Percentiles rank a stretch among this genome's conserved stretches.
Conservation (phyloP, 2,888 invertebrate species). For the Danaus chrysippus region DNA sequence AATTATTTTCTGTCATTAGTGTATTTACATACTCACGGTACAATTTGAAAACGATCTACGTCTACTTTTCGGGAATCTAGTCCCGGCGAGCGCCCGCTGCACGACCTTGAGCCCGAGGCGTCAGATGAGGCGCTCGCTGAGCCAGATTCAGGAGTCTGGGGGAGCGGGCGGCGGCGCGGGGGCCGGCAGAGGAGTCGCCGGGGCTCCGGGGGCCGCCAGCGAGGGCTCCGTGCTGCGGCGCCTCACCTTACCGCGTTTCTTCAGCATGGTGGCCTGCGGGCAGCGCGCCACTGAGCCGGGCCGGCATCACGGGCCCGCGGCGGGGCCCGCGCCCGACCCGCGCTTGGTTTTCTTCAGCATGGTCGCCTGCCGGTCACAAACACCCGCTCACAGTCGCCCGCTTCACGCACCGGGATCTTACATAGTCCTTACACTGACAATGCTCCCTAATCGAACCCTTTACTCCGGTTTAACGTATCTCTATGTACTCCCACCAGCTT, state of each 20-base stretch:
- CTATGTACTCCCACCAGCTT: too few species aligned
- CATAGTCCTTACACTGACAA: slow-evolving; percentile 31
- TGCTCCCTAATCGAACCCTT: slow-evolving; percentile 28
- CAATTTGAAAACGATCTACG: slow-evolving; percentile 18
- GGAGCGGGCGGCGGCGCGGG: slow-evolving; percentile 60
- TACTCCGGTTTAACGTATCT: not conserved
- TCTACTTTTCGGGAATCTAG: slow-evolving; percentile 26
- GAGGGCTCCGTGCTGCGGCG: slow-evolving; percentile 94
- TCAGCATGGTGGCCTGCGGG: slow-evolving; percentile 99
- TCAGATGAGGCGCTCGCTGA: slow-evolving; percentile 85
- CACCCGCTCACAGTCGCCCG: slow-evolving; percentile 46
- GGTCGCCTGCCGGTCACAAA: slow-evolving; percentile 90
- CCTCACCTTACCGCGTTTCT: slow-evolving; percentile 98
- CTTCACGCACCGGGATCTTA: slow-evolving; percentile 22
- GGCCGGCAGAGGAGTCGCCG: slow-evolving; percentile 57
- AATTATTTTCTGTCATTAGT: slow-evolving; percentile 46
- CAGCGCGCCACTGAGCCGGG: slow-evolving; percentile 54
- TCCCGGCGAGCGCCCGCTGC: slow-evolving; percentile 57
- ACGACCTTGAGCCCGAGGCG: slow-evolving; percentile 71
- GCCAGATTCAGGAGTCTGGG: slow-evolving; percentile 84
- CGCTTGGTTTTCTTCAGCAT: slow-evolving; percentile 99
- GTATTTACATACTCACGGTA: slow-evolving; percentile 53
- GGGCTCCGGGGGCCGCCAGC: slow-evolving; percentile 56
- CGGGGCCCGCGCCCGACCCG: slow-evolving; percentile 87
- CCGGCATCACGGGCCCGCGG: slow-evolving; percentile 73